phyloP scores from a whole-genome alignment of 2,888 invertebrate genomes.

The Hyposoter didymator region DNA sequence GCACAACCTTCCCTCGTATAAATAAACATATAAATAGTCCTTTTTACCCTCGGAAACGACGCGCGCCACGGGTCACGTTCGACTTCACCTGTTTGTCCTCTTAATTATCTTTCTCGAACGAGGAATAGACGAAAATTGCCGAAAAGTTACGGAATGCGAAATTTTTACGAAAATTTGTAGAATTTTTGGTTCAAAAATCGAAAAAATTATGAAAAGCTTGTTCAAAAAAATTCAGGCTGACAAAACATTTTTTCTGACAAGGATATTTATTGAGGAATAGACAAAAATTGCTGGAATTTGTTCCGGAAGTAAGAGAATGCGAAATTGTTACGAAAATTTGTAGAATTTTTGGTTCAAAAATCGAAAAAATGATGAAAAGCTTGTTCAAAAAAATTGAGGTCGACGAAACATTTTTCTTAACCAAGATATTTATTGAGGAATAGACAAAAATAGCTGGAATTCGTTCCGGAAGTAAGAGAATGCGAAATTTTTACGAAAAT shows the following conservation, averaged over 20 bases:
- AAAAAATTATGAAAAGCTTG: neutral
- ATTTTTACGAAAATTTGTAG: too few relatives aligned
- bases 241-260: too few relatives aligned
- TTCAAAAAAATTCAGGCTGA: neutral
- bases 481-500: too few relatives aligned
- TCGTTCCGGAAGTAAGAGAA: too few relatives aligned
- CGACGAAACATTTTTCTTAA: too few relatives aligned
- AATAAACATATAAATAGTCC: neutral
- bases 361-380: neutral
- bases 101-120: conserved; percentile 76
- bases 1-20: conserved; percentile 67
- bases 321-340: neutral
- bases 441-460: too few relatives aligned
- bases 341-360: neutral
- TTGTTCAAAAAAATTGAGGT: neutral
- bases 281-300: too few relatives aligned
- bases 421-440: too few relatives aligned
- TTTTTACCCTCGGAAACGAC: conserved; percentile 61
- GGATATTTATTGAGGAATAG: too few relatives aligned
- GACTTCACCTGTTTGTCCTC: conserved; percentile 77
- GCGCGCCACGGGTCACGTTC: conserved; percentile 74
- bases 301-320: too few relatives aligned
- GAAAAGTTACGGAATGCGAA: too few relatives aligned
- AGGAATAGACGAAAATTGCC: neutral
- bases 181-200: neutral